Conservation (phyloP, 64 coral and sea anemone genomes). For the Pachyseris speciosa region DNA sequence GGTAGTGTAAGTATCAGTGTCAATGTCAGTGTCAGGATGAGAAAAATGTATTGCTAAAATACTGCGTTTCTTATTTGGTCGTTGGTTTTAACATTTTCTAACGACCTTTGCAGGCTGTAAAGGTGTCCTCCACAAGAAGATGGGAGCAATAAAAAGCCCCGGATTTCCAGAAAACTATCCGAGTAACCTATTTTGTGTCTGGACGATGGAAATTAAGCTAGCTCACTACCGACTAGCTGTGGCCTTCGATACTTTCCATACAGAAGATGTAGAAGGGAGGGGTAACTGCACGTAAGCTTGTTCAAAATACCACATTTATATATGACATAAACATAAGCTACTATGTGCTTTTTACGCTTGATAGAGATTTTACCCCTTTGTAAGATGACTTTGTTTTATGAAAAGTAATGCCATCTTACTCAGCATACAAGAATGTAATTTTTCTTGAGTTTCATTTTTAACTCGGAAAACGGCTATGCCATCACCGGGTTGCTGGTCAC, state of each 20-base stretch:
- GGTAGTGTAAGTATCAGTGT: no score
- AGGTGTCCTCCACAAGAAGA: not conserved
- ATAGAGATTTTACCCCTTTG: no score
- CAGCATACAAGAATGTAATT: no score
- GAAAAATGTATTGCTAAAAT: no score
- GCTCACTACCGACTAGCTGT: not conserved
- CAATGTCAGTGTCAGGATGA: no score
- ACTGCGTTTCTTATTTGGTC: not conserved
- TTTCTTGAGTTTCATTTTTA: no score
- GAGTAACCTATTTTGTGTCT: not conserved
- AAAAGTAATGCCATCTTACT: no score
- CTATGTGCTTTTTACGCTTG: no score
- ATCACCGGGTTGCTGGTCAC: no score
- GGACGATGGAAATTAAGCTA: not conserved
- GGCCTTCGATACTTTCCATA: constrained; percentile 6
- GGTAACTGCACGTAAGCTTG: not conserved
- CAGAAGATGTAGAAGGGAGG: not conserved
- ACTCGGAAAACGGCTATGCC: no score
- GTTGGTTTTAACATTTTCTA: not conserved
- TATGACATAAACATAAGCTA: no score
- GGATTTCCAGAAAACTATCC: not conserved
- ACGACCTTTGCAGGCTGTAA: not conserved
- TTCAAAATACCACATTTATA: not conserved
- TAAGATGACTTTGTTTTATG: no score
- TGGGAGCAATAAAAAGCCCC: not conserved